Percentiles rank a stretch among this genome's conserved stretches.
Evolutionary conservation across 2,113 vertebrate genomes (phyloP).

Genomic region (Pangasianodon hypophthalmus): DNA sequence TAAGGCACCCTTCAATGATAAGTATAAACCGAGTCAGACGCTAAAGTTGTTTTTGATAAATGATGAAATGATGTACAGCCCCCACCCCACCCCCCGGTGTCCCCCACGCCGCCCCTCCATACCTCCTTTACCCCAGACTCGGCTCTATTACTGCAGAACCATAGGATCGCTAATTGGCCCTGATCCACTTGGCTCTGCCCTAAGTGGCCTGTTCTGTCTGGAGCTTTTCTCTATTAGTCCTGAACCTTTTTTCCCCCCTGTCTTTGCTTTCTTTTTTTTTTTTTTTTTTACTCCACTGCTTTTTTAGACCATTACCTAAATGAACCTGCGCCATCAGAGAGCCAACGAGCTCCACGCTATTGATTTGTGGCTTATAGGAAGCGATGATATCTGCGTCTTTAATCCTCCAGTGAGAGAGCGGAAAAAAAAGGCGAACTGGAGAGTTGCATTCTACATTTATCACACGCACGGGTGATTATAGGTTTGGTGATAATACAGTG

Average conservation of each 20-base stretch:
- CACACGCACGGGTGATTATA: slow-evolving; percentile 37
- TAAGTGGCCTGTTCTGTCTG: slow-evolving; percentile 58
- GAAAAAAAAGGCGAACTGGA: neutral
- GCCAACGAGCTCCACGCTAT: slow-evolving; percentile 48
- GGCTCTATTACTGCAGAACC: slow-evolving; percentile 31
- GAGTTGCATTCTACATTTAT: slow-evolving; percentile 41
- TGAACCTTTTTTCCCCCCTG: neutral
- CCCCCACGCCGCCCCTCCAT: neutral
- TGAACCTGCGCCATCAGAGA: slow-evolving; percentile 54
- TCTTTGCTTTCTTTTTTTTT: neutral
- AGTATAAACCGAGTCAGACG: neutral
- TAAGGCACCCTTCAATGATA: neutral
- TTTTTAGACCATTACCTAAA: slow-evolving; percentile 60
- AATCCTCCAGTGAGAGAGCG: slow-evolving; percentile 6
- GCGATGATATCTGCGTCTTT: slow-evolving; percentile 57
- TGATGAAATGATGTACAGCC: neutral
- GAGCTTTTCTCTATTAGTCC: slow-evolving; percentile 46
- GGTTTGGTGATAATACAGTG: slow-evolving; percentile 46
- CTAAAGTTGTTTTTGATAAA: neutral
- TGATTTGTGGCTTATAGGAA: slow-evolving; percentile 57
- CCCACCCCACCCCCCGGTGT: neutral
- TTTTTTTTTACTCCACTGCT: slow-evolving; percentile 9
- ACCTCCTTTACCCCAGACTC: slow-evolving; percentile 36
- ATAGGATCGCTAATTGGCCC: slow-evolving; percentile 50
- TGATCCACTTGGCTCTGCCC: slow-evolving; percentile 49